These are phyloP conservation scores for Leptosomus discolor DNA, from an alignment of 2,113 vertebrate species.

Conservation along the genomic window DNA sequence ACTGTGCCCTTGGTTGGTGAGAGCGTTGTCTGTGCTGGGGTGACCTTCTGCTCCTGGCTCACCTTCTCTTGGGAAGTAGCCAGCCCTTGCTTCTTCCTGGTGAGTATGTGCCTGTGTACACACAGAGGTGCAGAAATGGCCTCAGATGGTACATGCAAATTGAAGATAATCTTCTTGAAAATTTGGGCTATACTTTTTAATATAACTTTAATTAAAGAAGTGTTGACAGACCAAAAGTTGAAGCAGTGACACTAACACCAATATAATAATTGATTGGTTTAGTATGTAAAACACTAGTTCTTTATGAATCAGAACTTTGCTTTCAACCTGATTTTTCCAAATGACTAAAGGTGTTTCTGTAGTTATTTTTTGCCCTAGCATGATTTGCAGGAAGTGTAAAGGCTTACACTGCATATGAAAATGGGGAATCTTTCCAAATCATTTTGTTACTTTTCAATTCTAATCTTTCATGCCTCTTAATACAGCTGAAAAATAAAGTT, in stretches of 20 bases:
- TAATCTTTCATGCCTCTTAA: conserved; percentile 50
- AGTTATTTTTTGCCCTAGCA: not conserved
- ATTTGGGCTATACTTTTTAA: not conserved
- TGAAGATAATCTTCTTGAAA: not conserved
- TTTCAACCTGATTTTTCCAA: not conserved
- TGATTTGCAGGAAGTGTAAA: conserved; percentile 34
- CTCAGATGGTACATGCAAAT: not conserved
- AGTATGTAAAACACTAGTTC: not conserved
- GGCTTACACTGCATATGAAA: conserved; percentile 22
- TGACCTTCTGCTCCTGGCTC: not conserved
- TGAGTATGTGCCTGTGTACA: not conserved
- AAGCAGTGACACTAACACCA: not conserved
- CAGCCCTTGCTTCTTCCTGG: not conserved
- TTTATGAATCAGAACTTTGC: not conserved
- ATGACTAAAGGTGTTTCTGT: not conserved
- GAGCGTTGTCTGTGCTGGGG: not conserved
- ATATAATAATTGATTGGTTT: not conserved
- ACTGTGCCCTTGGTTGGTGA: not conserved
- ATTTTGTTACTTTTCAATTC: conserved; percentile 63
- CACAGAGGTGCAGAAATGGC: not conserved
- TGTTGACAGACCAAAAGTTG: not conserved
- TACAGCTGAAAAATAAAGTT: conserved; percentile 62
- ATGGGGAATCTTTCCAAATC: conserved; percentile 24
- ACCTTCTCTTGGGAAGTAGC: not conserved
- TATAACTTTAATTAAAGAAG: not conserved